A percentile compares a stretch with the other conserved stretches of the same genome.
Evolutionary conservation across 2,797 vertebrate genomes (phyloP).

Genomic region (Natrix natrix): DNA sequence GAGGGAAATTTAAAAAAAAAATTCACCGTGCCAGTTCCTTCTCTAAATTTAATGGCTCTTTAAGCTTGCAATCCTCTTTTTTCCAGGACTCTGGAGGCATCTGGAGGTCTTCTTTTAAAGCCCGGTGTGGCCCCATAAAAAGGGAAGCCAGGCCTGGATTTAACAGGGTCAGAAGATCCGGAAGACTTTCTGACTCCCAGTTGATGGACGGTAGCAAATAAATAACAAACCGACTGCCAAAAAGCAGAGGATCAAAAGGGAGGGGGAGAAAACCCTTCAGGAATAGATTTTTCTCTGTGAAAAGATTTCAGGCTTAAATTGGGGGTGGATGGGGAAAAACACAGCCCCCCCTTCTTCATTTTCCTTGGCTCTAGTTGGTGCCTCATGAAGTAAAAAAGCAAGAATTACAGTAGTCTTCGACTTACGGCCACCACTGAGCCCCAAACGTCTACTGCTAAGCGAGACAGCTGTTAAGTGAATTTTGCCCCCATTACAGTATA

Average conservation of each 20-base stretch:
- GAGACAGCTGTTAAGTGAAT: too few relatives aligned
- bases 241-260: background rate
- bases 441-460: too few relatives aligned
- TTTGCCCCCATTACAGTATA: too few relatives aligned
- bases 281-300: background rate
- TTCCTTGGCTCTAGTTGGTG: background rate
- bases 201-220: background rate
- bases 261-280: background rate
- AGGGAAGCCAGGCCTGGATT: background rate
- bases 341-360: background rate
- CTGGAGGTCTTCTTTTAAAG: background rate
- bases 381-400: background rate
- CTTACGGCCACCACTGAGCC: background rate
- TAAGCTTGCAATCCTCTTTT: background rate
- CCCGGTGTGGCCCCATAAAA: background rate
- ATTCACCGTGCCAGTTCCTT: background rate
- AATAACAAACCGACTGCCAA: background rate
- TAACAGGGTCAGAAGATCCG: background rate
- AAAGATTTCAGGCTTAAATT: background rate
- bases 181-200: background rate
- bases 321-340: background rate
- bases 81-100: background rate
- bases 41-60: background rate
- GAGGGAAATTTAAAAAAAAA: background rate
- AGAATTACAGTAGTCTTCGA: background rate